These are phyloP conservation scores for Himantopus leucocephalus DNA, from an alignment of 2,113 vertebrate species.

Conservation along the genomic window DNA sequence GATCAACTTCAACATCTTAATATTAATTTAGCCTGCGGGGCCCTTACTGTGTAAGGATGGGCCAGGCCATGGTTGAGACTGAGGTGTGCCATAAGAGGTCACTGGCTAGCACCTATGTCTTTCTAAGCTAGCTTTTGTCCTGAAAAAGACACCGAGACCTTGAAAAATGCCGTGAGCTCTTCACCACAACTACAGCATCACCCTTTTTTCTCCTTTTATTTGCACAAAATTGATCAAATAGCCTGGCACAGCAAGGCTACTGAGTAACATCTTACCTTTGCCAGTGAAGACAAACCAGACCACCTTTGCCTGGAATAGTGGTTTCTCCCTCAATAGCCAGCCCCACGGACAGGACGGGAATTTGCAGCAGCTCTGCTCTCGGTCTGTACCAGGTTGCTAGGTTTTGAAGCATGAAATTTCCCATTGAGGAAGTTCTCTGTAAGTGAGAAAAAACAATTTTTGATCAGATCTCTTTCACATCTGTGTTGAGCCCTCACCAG, in stretches of 20 bases:
- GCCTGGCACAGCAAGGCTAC: background rate
- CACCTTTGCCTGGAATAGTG: background rate
- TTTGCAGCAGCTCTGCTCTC: background rate
- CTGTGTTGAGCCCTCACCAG: background rate
- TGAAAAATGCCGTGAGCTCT: background rate
- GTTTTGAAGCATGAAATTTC: background rate
- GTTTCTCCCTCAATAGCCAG: background rate
- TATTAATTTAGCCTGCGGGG: background rate
- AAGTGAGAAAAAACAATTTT: background rate
- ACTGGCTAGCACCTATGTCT: background rate
- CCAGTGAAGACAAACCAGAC: background rate
- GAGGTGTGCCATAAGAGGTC: background rate
- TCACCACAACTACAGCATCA: background rate
- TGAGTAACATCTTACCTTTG: background rate
- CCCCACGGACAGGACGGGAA: background rate
- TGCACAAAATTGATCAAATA: background rate
- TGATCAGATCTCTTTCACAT: background rate
- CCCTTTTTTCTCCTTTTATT: background rate
- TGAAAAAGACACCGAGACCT: background rate
- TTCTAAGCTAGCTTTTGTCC: background rate
- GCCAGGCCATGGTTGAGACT: background rate
- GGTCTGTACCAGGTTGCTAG: too few relatives aligned
- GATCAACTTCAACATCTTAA: background rate
- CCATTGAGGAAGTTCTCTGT: background rate
- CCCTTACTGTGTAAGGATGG: rapidly evolving